These are phyloP conservation scores for Thalassoma bifasciatum DNA, from an alignment of 2,113 vertebrate species.

Conservation along the genomic window DNA sequence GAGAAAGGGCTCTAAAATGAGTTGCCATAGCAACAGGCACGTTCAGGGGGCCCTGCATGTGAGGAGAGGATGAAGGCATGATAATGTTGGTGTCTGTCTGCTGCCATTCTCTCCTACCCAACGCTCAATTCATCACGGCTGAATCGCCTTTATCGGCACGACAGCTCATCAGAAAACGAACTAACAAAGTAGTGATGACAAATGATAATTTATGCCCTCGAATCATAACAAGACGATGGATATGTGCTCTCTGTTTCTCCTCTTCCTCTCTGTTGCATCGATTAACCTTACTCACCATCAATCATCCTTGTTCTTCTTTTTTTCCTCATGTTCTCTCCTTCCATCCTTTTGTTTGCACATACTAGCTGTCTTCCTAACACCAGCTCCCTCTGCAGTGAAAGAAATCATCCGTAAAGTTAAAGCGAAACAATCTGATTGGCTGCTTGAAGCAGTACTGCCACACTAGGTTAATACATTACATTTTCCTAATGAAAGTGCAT, in stretches of 20 bases:
- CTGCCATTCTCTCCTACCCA: conserved; percentile 14
- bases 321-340: background rate
- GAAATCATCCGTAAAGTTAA: conserved; percentile 3
- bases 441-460: background rate
- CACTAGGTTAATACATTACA: background rate
- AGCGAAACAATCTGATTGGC: background rate
- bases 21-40: conserved; percentile 85
- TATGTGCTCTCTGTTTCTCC: background rate
- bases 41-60: conserved; percentile 68
- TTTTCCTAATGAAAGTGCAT: background rate
- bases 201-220: background rate
- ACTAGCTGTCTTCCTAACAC: background rate
- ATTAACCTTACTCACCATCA: conserved; percentile 2
- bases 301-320: background rate
- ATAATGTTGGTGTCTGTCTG: conserved; percentile 53
- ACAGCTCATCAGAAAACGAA: conserved; percentile 5
- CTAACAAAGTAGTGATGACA: background rate
- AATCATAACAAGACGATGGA: background rate
- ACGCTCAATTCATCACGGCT: background rate
- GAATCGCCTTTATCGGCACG: conserved; percentile 9
- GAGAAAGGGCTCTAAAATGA: conserved; percentile 60
- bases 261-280: background rate
- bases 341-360: conserved; percentile 32
- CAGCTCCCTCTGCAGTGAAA: conserved; percentile 47
- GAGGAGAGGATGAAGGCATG: conserved; percentile 63